Evolutionary conservation across 2,797 vertebrate species (phyloP).

Genomic region (Notolabrus celidotus): DNA sequence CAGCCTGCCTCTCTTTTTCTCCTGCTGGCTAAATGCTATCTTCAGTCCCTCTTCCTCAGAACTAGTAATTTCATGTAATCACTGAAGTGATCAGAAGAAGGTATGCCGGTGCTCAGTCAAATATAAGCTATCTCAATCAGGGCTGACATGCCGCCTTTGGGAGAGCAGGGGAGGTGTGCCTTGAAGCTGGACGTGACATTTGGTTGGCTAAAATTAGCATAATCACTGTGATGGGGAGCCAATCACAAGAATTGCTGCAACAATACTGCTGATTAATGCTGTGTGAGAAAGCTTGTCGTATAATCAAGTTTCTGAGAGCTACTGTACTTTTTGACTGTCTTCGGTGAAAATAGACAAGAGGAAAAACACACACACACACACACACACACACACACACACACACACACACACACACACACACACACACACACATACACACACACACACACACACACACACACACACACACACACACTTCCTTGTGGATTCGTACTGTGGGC

Average conservation of each 20-base stretch:
- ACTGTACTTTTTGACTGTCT: conserved; percentile 71
- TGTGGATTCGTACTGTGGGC: background rate
- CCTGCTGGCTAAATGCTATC: conserved; percentile 78
- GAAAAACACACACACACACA: conserved; percentile 29
- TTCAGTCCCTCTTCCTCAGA: conserved; percentile 75
- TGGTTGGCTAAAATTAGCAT: conserved; percentile 84
- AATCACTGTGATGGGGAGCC: conserved; percentile 83
- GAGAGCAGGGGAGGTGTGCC: conserved; percentile 68
- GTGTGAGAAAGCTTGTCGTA: conserved; percentile 72
- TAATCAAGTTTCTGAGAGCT: conserved; percentile 79
- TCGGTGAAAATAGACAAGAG: conserved; percentile 38
- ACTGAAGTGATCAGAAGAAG: conserved; percentile 79
- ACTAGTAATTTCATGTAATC: conserved; percentile 85
- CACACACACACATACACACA: conserved; percentile 26
- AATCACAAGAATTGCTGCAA: conserved; percentile 79
- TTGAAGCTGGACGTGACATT: conserved; percentile 83
- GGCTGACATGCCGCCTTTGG: conserved; percentile 63
- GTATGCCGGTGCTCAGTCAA: conserved; percentile 74
- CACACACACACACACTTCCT: conserved; percentile 6
- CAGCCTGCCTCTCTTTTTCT: conserved; percentile 69
- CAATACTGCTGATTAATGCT: conserved; percentile 86
- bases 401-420: conserved; percentile 23
- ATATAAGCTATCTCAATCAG: conserved; percentile 83
- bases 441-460: conserved; percentile 22
- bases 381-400: conserved; percentile 18